These are phyloP conservation scores for Platichthys flesus DNA, from an alignment of 2,113 vertebrate genomes.

Conservation along the genomic window DNA sequence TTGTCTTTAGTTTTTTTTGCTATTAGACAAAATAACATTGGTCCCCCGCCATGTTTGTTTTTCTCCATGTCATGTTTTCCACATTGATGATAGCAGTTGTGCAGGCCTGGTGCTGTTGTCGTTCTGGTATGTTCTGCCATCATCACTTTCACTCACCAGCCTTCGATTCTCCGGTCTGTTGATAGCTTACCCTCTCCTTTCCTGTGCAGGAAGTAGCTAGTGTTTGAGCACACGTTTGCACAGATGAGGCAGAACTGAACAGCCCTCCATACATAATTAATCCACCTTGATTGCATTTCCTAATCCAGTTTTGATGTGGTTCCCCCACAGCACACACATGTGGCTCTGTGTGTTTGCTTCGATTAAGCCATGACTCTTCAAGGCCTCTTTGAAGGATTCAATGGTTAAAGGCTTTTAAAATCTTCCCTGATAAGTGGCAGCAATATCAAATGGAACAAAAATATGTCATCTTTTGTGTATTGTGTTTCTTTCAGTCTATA, in stretches of 20 bases:
- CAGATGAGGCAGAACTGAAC: conserved; percentile 57
- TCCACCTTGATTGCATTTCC: conserved; percentile 78
- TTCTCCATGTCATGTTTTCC: too few relatives aligned
- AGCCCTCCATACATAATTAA: conserved; percentile 77
- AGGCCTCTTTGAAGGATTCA: conserved; percentile 25
- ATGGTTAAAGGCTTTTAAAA: conserved; percentile 14
- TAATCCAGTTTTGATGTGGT: conserved; percentile 72
- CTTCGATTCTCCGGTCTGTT: conserved; percentile 31
- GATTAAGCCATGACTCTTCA: conserved; percentile 18
- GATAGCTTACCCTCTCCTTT: conserved; percentile 30
- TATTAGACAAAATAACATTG: too few relatives aligned
- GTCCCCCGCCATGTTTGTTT: too few relatives aligned
- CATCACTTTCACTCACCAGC: neutral
- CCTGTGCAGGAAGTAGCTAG: conserved; percentile 32
- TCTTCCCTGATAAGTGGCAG: conserved; percentile 8
- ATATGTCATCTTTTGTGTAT: neutral
- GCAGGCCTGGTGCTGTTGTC: neutral
- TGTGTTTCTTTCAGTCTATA: neutral
- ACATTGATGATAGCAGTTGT: neutral
- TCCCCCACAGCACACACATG: conserved; percentile 44
- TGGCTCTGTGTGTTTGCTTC: conserved; percentile 44
- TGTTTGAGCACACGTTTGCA: conserved; percentile 34
- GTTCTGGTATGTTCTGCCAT: neutral
- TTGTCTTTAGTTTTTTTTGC: too few relatives aligned
- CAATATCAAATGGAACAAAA: neutral